Evolutionary conservation across 2,888 invertebrate genomes (phyloP).

Genomic region (Cerceris rybyensis): DNA sequence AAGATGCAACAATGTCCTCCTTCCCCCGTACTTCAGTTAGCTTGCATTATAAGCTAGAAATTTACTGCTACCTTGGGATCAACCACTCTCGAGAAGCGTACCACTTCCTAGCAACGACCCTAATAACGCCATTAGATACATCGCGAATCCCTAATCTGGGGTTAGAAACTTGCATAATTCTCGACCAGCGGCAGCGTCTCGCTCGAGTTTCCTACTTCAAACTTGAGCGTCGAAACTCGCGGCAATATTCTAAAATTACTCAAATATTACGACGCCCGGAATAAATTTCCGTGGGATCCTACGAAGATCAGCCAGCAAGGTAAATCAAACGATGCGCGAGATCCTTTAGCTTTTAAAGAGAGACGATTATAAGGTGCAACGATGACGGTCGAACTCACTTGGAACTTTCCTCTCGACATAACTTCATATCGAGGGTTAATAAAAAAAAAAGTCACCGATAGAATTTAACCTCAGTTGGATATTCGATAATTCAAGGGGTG

Average conservation of each 20-base stretch:
- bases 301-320: not conserved
- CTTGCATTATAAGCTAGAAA: slow-evolving; percentile 76
- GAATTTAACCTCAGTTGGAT: not conserved
- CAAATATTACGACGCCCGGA: slow-evolving; percentile 30
- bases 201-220: slow-evolving; percentile 58
- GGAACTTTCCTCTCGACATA: not conserved
- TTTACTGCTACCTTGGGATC: slow-evolving; percentile 77
- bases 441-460: not conserved
- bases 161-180: slow-evolving; percentile 70
- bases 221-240: slow-evolving; percentile 55
- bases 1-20: slow-evolving; percentile 65
- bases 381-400: not conserved
- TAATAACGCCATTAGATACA: slow-evolving; percentile 80
- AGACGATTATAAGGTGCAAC: not conserved
- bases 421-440: no score
- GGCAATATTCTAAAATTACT: slow-evolving; percentile 46
- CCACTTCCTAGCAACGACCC: slow-evolving; percentile 74
- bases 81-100: slow-evolving; percentile 72
- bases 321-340: not conserved
- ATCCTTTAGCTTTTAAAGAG: not conserved
- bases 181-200: slow-evolving; percentile 59
- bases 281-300: not conserved
- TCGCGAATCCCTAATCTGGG: slow-evolving; percentile 76
- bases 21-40: slow-evolving; percentile 68
- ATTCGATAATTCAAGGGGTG: slow-evolving; percentile 20